Evolutionary conservation across 2,113 vertebrate genomes (phyloP), one percentile per base, ranked within the genome.

Genomic region (Lycaon pictus): DNA sequence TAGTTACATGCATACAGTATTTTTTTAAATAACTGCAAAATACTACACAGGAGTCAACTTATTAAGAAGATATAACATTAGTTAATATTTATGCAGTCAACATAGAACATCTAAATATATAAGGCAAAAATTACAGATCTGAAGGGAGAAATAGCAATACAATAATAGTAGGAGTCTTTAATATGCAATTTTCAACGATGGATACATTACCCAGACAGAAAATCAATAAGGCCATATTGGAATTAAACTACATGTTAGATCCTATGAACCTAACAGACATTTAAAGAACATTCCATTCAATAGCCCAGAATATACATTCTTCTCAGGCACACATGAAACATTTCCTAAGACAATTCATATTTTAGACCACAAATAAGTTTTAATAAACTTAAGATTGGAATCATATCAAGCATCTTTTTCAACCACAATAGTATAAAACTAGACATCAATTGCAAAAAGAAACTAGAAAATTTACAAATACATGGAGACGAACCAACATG

Each of bases 241-340:
- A 87, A n/a, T 76, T 51, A 92, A 92, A 20, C 25, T 82, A n/a
- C 13, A 23, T 55, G 10, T 87, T 92, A 72, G 19, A 63, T 72
- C 13, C 72, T 22, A 63, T 74, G 63, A 88, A 43, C 56, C 27
- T 72, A 81, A 81, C 19, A 74, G 74, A 62, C 35, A 71, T 48
- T 82, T 92, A 95, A 17, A 88, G 55, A 88, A 92, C 17, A 88
- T 63, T 82, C 29, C 22, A 63, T 48, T 58, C 29, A 92, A 63
- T 8, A 56, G n/a, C 20, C 32, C 72, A 55, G 10, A 72, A 79
- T 63, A 72, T 32, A 48, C 20, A 80, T 91, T 87, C 8, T 84
- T 67, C 62, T 86, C 56, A 53, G 69, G 56, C 12, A 53, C 27
- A 55, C 19, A 37, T 71, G 29, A 32, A 90, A 67, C 3, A 60